Base-by-base conservation (phyloP, 2,888 invertebrate species). In the Athripsodes cinereus region DNA sequence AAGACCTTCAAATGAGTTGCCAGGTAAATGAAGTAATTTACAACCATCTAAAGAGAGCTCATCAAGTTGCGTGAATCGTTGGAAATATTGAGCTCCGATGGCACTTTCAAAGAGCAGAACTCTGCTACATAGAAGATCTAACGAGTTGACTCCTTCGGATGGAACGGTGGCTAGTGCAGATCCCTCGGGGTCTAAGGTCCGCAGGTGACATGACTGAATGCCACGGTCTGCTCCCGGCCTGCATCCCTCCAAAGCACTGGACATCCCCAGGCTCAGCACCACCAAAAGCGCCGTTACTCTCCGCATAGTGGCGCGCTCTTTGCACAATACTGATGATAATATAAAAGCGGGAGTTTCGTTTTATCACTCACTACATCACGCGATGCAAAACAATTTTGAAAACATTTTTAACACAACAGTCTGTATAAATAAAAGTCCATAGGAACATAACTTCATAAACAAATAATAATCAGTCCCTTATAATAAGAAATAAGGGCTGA, bases 1-100 rank as follows among this genome's bases (percentile, higher is more conserved):
- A 40, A 95, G 78, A 31, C 92, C 91, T 67, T 87, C 85, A 71
- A 96, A 92, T 19, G 90, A 83, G 66, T 86, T 86, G 26, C 85
- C 81, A 26, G 90, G 87, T 65, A 93, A 74, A 60, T 85, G 83
- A 60, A 90, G 78, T 62, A 93, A 76, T 73, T 93, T 93, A 74
- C 92, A 93, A 66, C 87, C 84, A 67, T 81, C 85, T 67, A 94
- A 80, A 64, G 83, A 80, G 57, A 94, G 75, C 65, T 90, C 88
- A 65, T 86, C 86, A 44, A 94, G 80, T 66, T 87, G 85, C 67
- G 83, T 83, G 44, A 92, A 76, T 11, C 88, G 79, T 63, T 83
- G 83, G 72, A 91, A 88, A 65, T 85, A 85, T 65, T 86, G 85
- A 10, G 84, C 80, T 58, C 85, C 80, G 62, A 93, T 74, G 59